Conservation (phyloP, 92 coral and sea anemone genomes). For the Porites evermanni region DNA sequence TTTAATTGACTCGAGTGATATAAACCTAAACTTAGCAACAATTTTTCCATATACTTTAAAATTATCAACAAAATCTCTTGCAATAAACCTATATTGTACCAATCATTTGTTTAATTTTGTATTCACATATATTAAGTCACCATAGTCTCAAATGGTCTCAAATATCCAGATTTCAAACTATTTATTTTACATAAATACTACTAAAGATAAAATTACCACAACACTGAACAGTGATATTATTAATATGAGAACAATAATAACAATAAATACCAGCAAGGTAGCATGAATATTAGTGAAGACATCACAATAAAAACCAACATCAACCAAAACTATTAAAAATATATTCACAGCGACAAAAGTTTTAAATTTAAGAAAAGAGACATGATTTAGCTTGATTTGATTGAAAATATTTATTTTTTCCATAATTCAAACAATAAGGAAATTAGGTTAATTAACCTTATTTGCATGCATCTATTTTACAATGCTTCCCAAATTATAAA, state of each 20-base stretch:
- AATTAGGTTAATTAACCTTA: too few relatives aligned
- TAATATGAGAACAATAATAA: not conserved
- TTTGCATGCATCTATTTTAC: too few relatives aligned
- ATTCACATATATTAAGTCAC: not conserved
- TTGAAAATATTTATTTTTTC: too few relatives aligned
- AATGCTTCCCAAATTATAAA: too few relatives aligned
- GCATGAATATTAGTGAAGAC: not conserved
- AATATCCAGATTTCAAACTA: too few relatives aligned
- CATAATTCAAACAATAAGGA: too few relatives aligned
- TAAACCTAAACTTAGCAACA: conserved; percentile 1
- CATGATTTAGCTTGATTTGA: too few relatives aligned
- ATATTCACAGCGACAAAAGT: too few relatives aligned
- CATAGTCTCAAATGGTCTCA: not conserved
- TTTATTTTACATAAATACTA: not conserved
- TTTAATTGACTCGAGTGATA: not conserved
- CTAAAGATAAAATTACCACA: not conserved
- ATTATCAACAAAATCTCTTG: not conserved
- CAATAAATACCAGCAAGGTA: conserved; percentile 2
- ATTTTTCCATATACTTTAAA: not conserved
- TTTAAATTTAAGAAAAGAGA: too few relatives aligned
- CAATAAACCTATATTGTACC: conserved; percentile 5
- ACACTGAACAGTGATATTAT: not conserved
- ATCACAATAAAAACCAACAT: not conserved
- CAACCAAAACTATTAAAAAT: too few relatives aligned
- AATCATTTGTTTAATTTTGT: not conserved